phyloP scores from a whole-genome alignment of 2,888 invertebrate species.

The Drosophila testacea region DNA sequence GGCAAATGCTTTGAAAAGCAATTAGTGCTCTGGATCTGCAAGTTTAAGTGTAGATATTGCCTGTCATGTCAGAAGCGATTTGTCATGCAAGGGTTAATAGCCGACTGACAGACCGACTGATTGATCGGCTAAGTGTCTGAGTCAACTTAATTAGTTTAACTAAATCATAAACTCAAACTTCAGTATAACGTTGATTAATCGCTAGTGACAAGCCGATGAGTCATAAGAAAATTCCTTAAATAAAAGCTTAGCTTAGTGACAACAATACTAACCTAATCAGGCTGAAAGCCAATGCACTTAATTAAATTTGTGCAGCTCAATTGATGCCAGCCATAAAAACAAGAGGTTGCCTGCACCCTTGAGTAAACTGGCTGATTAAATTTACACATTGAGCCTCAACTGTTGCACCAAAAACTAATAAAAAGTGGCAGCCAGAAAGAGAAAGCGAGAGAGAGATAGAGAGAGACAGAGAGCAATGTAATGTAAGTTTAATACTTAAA shows the following conservation, averaged over 20 bases:
- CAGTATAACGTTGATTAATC: constrained; percentile 17
- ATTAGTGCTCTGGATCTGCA: constrained; percentile 50
- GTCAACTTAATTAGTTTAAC: constrained; percentile 24
- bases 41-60: constrained; percentile 37
- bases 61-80: constrained; percentile 64
- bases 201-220: constrained; percentile 1
- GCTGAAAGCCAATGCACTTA: constrained; percentile 47
- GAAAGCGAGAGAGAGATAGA: neutral
- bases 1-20: constrained; percentile 62
- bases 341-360: constrained; percentile 36
- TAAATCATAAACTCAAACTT: constrained; percentile 7
- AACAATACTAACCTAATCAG: constrained; percentile 9
- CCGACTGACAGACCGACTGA: constrained; percentile 49
- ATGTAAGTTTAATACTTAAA: constrained; percentile 41
- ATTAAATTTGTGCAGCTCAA: constrained; percentile 58
- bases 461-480: constrained; percentile 3
- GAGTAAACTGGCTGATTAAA: constrained; percentile 71
- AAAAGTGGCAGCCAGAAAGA: constrained; percentile 35
- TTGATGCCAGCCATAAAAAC: constrained; percentile 34
- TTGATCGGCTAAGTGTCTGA: constrained; percentile 53
- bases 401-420: constrained; percentile 69
- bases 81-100: constrained; percentile 71
- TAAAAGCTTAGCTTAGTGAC: neutral
- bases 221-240: neutral
- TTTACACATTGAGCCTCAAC: constrained; percentile 73